Evolutionary conservation across 2,888 invertebrate genomes (phyloP), one percentile per base, ranked within the genome.

Genomic region (Ophion obscuratus): DNA sequence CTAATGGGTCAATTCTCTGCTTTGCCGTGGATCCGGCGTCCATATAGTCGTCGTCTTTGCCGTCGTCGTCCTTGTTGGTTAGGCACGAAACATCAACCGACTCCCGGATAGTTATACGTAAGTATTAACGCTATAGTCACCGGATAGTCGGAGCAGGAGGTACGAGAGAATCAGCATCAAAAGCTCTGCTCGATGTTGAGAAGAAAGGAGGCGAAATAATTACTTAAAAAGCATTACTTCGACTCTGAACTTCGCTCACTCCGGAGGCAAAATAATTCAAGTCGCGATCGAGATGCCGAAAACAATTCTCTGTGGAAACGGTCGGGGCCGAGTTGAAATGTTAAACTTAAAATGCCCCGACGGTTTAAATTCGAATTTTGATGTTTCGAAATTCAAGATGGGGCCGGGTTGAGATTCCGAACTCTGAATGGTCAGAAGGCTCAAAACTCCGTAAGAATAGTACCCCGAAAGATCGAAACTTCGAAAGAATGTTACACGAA

Each of bases 1-100:
- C 91, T 91, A 92, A 92, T 91, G 91, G 91, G 89, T 91, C 90
- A 92, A 92, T 93, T 92, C 90, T 86, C 79, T 27, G 73, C 59
- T 82, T 70, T 70, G 66, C 76, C 67, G 59, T 10, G 31, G 3
- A 66, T 53, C n/a, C 62, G 31, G 57, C 44, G 44, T 62, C 17
- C 40, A 61, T 40, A 53, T 62, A 75, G 53, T 71, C 77, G 66
- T 71, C 59, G 70, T 20, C 47, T 59, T 64, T 64, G 20, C 44
- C 67, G n/a, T 20, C 70, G 66, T 76, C 57, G 36, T 67, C 73
- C 44, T 61, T 17, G 70, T 68, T 44, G 11, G 44, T 67, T 76
- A 76, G 80, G 81, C 84, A 83, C 75, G 67, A 73, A 74, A 74
- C 74, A 75, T 68, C 57, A 74, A 75, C 47, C 44, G 73, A 47